phyloP scores from a whole-genome alignment of 2,113 vertebrate genomes.

The Bos indicus region DNA sequence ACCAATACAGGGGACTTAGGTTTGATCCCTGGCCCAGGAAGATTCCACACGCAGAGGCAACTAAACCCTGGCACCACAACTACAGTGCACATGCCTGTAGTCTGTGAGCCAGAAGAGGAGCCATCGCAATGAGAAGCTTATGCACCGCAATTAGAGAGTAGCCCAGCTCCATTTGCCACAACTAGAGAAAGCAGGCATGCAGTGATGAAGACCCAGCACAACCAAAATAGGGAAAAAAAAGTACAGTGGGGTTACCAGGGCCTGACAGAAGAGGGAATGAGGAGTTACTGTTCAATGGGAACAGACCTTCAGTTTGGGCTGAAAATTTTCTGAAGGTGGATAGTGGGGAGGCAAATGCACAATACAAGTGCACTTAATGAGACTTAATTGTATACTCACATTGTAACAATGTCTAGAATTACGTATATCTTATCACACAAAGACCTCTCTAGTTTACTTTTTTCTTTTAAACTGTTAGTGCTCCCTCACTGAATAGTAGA shows the following conservation, averaged over 20 bases:
- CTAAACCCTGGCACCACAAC: not conserved
- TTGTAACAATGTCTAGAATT: not conserved
- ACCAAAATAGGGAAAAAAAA: rapidly evolving
- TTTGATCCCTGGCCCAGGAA: not conserved
- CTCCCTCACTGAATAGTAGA: not conserved
- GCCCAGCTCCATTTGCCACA: not conserved
- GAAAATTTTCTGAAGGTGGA: not conserved
- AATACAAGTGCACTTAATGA: not conserved
- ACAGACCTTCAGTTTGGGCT: not conserved
- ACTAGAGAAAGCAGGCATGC: not conserved
- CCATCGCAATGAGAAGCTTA: not conserved
- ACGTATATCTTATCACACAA: not conserved
- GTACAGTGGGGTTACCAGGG: not conserved
- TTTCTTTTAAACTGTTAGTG: not conserved
- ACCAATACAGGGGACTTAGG: not conserved
- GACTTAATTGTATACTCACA: not conserved
- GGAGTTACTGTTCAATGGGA: not conserved
- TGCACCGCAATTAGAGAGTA: rapidly evolving
- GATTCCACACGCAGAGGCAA: not conserved
- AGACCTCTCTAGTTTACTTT: not conserved
- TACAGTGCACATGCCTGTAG: not conserved
- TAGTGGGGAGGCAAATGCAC: not conserved
- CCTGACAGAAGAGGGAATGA: rapidly evolving
- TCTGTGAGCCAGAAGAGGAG: not conserved
- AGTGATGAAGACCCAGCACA: not conserved